phyloP scores from a whole-genome alignment of 1,140 invertebrate species.

The Carposina sasakii region DNA sequence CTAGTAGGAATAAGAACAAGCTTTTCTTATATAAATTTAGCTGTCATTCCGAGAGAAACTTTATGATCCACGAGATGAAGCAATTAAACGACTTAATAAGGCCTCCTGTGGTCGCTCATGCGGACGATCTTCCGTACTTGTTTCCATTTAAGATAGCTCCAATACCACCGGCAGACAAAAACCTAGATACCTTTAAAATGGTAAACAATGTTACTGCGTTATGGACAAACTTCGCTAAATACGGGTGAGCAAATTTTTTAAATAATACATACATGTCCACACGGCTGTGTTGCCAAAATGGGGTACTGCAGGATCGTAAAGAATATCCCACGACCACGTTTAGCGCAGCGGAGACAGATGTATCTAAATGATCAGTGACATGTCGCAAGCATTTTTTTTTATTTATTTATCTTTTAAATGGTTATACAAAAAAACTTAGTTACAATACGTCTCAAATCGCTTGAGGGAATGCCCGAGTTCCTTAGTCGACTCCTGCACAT shows the following conservation, averaged over 20 bases:
- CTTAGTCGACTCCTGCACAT: too few relatives aligned
- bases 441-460: too few relatives aligned
- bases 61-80: slow-evolving; percentile 1
- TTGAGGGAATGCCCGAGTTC: too few relatives aligned
- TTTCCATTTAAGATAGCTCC: slow-evolving; percentile 26
- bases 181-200: slow-evolving; percentile 26
- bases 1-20: slow-evolving; percentile 24
- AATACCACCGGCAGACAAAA: slow-evolving; percentile 11
- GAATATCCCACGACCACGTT: too few relatives aligned
- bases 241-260: slow-evolving; percentile 23
- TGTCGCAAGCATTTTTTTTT: neutral
- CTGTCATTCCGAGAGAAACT: slow-evolving; percentile 36
- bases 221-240: slow-evolving; percentile 49
- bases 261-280: neutral
- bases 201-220: slow-evolving; percentile 31
- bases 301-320: neutral
- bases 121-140: slow-evolving; percentile 36
- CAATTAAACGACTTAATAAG: neutral
- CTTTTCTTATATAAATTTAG: slow-evolving; percentile 39
- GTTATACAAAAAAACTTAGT: neutral
- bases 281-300: neutral
- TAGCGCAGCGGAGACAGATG: too few relatives aligned
- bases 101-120: slow-evolving; percentile 19
- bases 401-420: neutral
- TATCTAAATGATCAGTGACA: too few relatives aligned